These are phyloP conservation scores for Cetoscarus ocellatus DNA, from an alignment of 2,797 vertebrate genomes.

Conservation along the genomic window DNA sequence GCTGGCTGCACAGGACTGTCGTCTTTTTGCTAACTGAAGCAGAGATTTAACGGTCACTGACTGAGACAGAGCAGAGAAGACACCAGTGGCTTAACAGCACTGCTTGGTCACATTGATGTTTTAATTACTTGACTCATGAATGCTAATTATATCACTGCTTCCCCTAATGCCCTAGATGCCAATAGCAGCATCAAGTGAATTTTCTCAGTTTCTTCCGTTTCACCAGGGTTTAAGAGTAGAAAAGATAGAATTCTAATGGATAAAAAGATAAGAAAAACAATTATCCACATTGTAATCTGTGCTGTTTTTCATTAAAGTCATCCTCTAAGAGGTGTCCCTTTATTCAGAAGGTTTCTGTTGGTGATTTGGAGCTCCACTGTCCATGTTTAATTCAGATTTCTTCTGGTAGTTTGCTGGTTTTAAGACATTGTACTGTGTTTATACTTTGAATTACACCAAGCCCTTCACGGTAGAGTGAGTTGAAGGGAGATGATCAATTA, in stretches of 20 bases:
- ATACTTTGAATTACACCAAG: slow-evolving; percentile 72
- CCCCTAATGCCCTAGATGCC: slow-evolving; percentile 79
- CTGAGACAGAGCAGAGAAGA: slow-evolving; percentile 40
- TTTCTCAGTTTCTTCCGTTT: slow-evolving; percentile 58
- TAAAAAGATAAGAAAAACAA: neutral
- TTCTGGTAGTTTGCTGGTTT: slow-evolving; percentile 28
- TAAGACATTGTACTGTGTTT: slow-evolving; percentile 51
- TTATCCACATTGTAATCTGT: neutral
- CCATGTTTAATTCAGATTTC: slow-evolving; percentile 9
- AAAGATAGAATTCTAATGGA: neutral
- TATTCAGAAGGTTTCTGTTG: slow-evolving; percentile 6
- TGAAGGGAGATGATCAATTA: slow-evolving; percentile 81
- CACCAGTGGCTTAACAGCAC: slow-evolving; percentile 66
- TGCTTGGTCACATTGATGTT: slow-evolving; percentile 79
- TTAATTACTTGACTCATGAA: slow-evolving; percentile 86
- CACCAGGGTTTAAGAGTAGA: neutral
- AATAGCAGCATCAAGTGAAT: slow-evolving; percentile 71
- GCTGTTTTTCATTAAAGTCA: slow-evolving; percentile 3
- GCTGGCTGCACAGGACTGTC: slow-evolving; percentile 3
- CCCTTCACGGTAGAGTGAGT: slow-evolving; percentile 75
- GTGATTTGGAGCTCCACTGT: neutral
- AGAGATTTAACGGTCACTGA: slow-evolving; percentile 45
- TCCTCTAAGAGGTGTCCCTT: slow-evolving; percentile 3
- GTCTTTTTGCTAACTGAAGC: slow-evolving; percentile 12
- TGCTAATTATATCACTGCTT: slow-evolving; percentile 83